Conservation (phyloP, 2,113 vertebrate species). For the Puntigrus tetrazona region DNA sequence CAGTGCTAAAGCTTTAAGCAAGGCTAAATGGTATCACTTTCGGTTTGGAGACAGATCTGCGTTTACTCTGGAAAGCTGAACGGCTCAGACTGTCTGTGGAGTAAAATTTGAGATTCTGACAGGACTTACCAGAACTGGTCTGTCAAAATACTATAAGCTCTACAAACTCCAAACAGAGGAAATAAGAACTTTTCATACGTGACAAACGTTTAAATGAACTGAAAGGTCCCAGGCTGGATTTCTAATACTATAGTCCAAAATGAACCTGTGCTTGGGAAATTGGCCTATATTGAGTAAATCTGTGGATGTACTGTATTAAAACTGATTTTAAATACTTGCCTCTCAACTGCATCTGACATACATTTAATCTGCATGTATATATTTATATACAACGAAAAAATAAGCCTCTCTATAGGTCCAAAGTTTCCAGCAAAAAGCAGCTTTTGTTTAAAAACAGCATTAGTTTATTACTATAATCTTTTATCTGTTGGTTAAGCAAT, state of each 20-base stretch:
- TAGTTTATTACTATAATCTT: conserved; percentile 29
- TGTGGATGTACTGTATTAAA: not conserved
- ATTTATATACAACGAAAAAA: not conserved
- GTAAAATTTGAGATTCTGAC: not conserved
- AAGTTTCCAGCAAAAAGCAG: conserved; percentile 30
- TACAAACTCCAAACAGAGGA: not conserved
- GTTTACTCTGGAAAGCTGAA: not conserved
- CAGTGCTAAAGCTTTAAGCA: not conserved
- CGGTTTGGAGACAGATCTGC: not conserved
- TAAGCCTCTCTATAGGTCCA: conserved; percentile 16
- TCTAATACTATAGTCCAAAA: not conserved
- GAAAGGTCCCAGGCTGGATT: not conserved
- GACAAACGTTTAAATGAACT: not conserved
- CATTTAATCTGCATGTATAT: not conserved
- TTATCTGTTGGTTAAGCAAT: conserved; percentile 40
- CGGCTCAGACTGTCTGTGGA: not conserved
- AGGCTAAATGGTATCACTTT: not conserved
- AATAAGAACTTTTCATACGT: not conserved
- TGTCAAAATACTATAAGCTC: not conserved
- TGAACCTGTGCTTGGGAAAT: conserved; percentile 4
- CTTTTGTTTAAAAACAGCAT: conserved; percentile 32
- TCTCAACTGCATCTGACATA: not conserved
- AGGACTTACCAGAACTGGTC: not conserved
- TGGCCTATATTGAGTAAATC: not conserved
- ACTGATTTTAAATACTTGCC: not conserved